phyloP scores from a whole-genome alignment of 2,113 vertebrate species.

The Chinchilla lanigera region DNA sequence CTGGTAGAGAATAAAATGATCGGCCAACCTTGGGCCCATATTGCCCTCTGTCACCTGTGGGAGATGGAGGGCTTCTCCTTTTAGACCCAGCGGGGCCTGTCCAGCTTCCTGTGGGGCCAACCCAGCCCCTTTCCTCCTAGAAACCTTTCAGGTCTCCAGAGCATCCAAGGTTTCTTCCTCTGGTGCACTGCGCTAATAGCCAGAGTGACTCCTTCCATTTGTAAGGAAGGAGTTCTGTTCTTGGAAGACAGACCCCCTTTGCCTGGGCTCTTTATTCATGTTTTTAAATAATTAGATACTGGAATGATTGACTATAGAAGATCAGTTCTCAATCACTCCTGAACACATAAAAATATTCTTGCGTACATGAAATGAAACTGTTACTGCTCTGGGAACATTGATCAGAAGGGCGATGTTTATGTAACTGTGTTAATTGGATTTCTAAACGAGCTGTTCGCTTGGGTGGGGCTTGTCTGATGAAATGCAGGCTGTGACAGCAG shows the following conservation, averaged over 20 bases:
- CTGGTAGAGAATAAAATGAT: background rate
- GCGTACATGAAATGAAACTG: conserved; percentile 62
- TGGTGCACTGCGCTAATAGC: background rate
- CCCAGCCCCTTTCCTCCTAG: background rate
- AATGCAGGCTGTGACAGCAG: background rate
- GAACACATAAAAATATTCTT: conserved; percentile 14
- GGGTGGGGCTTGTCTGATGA: conserved; percentile 35
- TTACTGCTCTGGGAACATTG: conserved; percentile 15
- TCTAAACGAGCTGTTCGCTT: background rate
- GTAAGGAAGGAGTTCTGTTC: background rate
- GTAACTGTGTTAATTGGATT: conserved; percentile 67
- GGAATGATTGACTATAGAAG: conserved; percentile 16
- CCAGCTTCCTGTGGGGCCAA: background rate
- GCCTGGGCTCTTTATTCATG: background rate
- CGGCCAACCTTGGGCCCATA: background rate
- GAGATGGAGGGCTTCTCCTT: background rate
- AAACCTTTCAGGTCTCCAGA: background rate
- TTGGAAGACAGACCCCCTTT: background rate
- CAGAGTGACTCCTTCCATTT: background rate
- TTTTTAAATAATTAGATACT: conserved; percentile 51
- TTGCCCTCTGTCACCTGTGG: background rate
- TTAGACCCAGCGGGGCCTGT: background rate
- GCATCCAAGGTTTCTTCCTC: background rate
- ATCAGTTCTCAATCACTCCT: conserved; percentile 44
- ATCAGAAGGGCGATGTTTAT: conserved; percentile 48